Evolutionary conservation across 1,140 invertebrate genomes (phyloP).

Genomic region (Oncopeltus fasciatus): DNA sequence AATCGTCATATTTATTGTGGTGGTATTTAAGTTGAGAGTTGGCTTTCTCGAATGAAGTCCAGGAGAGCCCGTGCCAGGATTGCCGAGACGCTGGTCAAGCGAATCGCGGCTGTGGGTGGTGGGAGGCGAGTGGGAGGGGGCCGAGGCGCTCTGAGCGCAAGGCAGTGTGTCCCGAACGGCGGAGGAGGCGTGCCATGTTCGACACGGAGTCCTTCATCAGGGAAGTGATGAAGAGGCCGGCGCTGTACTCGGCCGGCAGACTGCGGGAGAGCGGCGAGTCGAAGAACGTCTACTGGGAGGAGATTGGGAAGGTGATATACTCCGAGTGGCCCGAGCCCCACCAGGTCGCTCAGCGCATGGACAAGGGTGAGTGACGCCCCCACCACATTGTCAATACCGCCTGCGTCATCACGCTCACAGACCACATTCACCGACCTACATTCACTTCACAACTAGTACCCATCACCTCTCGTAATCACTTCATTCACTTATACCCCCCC

Average conservation of each 20-base stretch:
- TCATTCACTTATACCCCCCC: not conserved
- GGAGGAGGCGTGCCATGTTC: too few relatives aligned
- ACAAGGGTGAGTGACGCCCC: not conserved
- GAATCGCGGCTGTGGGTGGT: too few relatives aligned
- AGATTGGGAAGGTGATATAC: not conserved
- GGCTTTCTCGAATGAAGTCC: too few relatives aligned
- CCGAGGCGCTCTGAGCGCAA: too few relatives aligned
- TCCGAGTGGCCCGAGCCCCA: not conserved
- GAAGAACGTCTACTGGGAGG: not conserved
- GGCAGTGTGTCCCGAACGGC: too few relatives aligned
- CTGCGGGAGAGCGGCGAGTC: not conserved
- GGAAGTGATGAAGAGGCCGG: slow-evolving; percentile 5
- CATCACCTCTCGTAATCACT: not conserved
- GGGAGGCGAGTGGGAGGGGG: too few relatives aligned
- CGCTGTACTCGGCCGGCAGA: not conserved
- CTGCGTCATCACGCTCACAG: not conserved
- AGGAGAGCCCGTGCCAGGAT: too few relatives aligned
- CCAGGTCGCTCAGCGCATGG: not conserved
- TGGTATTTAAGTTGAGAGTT: too few relatives aligned
- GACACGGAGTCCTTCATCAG: slow-evolving; percentile 1
- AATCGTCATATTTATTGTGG: too few relatives aligned
- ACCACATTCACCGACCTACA: not conserved
- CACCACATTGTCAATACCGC: not conserved
- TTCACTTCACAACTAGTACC: not conserved
- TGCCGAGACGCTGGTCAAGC: too few relatives aligned